Conservation (phyloP, 2,113 vertebrate species). For the Hymenochirus boettgeri region DNA sequence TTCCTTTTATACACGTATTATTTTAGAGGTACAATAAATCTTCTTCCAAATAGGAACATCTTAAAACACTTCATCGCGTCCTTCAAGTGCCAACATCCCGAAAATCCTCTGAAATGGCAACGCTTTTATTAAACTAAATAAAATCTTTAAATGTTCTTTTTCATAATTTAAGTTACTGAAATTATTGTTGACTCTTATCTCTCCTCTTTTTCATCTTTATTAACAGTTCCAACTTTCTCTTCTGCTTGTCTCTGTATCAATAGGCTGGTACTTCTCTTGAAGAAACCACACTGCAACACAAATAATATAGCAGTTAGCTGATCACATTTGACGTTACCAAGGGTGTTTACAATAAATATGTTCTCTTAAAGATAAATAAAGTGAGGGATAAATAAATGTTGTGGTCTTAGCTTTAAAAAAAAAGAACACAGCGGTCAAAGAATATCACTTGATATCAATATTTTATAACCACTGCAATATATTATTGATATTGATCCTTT, state of each 20-base stretch:
- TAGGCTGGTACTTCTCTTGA: slow-evolving; percentile 75
- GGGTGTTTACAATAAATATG: too few species aligned
- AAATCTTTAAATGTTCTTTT: slow-evolving; percentile 40
- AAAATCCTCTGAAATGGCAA: slow-evolving; percentile 22
- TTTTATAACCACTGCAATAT: too few species aligned
- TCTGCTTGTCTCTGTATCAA: slow-evolving; percentile 61
- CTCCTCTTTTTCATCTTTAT: slow-evolving; percentile 53
- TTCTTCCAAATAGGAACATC: slow-evolving; percentile 14
- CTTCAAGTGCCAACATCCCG: neutral
- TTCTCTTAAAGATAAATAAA: too few species aligned
- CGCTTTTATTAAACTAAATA: neutral
- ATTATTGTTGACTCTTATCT: slow-evolving; percentile 50
- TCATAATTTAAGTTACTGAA: slow-evolving; percentile 44
- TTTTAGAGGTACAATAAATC: slow-evolving; percentile 16
- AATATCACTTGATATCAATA: too few species aligned
- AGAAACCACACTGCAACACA: slow-evolving; percentile 83
- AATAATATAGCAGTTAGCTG: too few species aligned
- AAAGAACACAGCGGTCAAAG: too few species aligned
- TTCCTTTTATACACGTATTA: slow-evolving; percentile 4
- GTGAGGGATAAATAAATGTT: neutral
- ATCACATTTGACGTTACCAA: too few species aligned
- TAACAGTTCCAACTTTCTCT: slow-evolving; percentile 85
- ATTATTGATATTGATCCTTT: too few species aligned
- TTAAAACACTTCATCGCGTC: neutral
- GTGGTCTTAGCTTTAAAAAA: too few species aligned